These are phyloP conservation scores for Panonychus citri DNA, from an alignment of 1,140 invertebrate species.

Conservation along the genomic window DNA sequence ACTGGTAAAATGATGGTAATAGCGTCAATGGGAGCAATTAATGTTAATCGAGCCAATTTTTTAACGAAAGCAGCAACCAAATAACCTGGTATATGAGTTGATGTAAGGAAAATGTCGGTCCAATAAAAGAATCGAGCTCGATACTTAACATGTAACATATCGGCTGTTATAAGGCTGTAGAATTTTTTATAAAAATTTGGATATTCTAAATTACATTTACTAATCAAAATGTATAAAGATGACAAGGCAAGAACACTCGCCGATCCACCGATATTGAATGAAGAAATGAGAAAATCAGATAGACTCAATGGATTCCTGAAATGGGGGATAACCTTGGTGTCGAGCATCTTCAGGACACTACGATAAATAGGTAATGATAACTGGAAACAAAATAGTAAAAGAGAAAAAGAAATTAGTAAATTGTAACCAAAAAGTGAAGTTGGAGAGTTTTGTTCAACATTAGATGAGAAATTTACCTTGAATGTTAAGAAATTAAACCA, in stretches of 20 bases:
- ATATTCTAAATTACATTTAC: conserved; percentile 78
- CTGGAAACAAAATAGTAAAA: not conserved
- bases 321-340: conserved; percentile 56
- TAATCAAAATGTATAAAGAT: conserved; percentile 69
- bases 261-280: conserved; percentile 58
- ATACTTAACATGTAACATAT: conserved; percentile 71
- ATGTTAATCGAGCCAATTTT: conserved; percentile 49
- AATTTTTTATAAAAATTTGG: conserved; percentile 82
- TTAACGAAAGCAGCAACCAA: conserved; percentile 83
- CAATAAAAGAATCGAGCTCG: conserved; percentile 58
- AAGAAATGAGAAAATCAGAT: conserved; percentile 78
- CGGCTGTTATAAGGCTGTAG: conserved; percentile 70
- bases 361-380: conserved; percentile 31
- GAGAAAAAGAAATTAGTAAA: not conserved
- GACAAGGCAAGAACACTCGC: conserved; percentile 71
- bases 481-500: conserved; percentile 44
- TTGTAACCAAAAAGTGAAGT: no score
- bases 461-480: conserved; percentile 20
- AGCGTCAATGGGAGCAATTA: conserved; percentile 55
- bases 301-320: conserved; percentile 54
- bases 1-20: conserved; percentile 54
- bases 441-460: not conserved
- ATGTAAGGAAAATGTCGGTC: conserved; percentile 67
- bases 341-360: conserved; percentile 48
- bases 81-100: conserved; percentile 70